Base-by-base conservation (phyloP, 2,113 vertebrate genomes). In the Periophthalmus modestus region DNA sequence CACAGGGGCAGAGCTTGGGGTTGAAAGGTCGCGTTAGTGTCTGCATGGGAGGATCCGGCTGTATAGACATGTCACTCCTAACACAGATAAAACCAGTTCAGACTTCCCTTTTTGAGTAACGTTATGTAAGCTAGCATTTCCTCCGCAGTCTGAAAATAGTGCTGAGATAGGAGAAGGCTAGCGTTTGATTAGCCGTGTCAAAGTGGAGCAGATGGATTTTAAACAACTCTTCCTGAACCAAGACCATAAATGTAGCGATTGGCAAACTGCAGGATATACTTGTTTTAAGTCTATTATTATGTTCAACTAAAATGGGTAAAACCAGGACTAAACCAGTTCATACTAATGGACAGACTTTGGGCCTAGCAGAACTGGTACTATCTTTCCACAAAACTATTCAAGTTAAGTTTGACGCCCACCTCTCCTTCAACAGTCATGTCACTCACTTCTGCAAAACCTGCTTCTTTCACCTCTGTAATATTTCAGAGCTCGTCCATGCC, bases 11-110 rank as follows among this genome's bases (percentile, higher is more conserved):
- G 62, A 72, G 83, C 69, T 68, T 73, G 28, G 68, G 19, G 52
- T 54, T 54, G 18, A 54, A 9, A 54, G 50, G 58, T 82, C 67
- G 50, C 66, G 36, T 72, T 76, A 74, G 54, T 67, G 55, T 33
- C 19, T 14, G 15, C n/a, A 3, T 2, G 71, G 77, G 65, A 48
- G 16, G 54, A 19, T 77, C 43, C 23, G 54, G 43, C 63, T 19
- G 77, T 59, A 23, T 13, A 86, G 83, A 75, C 70, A 57, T 46
- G 72, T 67, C 15, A 71, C 78, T 84, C 74, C 47, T 65, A 61
- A 4, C 12, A 10, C 36, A 68, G 77, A 83, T 83, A 82, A 80
- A 50, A 68, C 61, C 43, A 46, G 47, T n/a, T 36, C 16, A 74
- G 23, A 66, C 61, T 72, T 74, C 71, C 66, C 50, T 76, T 12